Evolutionary conservation across 1,140 invertebrate genomes (phyloP).

Genomic region (Parapsyche elsis): DNA sequence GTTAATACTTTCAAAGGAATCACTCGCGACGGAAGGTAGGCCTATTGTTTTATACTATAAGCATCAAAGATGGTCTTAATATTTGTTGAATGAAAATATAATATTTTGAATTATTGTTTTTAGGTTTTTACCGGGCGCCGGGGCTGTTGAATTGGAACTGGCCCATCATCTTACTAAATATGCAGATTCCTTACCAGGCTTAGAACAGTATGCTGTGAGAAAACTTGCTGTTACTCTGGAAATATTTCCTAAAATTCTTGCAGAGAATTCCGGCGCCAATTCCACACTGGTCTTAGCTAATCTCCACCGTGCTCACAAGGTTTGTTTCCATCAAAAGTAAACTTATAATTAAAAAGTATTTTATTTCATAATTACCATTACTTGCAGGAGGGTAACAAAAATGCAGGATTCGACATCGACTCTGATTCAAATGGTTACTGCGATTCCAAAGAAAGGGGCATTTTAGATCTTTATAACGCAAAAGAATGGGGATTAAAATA

Average conservation of each 20-base stretch:
- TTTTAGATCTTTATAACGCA: constrained; percentile 87
- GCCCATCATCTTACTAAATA: constrained; percentile 86
- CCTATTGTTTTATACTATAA: not conserved
- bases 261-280: constrained; percentile 94
- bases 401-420: constrained; percentile 90
- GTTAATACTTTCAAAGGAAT: constrained; percentile 98
- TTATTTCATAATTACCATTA: not conserved
- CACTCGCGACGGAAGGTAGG: constrained; percentile 71
- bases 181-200: constrained; percentile 91
- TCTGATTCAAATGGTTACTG: constrained; percentile 74
- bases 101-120: not conserved
- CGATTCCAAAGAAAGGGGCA: constrained; percentile 79
- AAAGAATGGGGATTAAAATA: constrained; percentile 97
- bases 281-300: constrained; percentile 90
- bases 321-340: constrained; percentile 47
- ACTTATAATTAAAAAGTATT: not conserved
- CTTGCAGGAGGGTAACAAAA: constrained; percentile 79
- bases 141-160: constrained; percentile 94
- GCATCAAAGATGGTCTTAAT: not conserved
- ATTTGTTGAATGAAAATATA: not conserved
- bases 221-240: constrained; percentile 95
- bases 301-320: constrained; percentile 90
- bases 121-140: constrained; percentile 91
- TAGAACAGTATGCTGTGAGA: constrained; percentile 97
- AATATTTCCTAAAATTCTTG: constrained; percentile 89